phyloP scores from a whole-genome alignment of 2,113 vertebrate species.

The Hippocampus zosterae region DNA sequence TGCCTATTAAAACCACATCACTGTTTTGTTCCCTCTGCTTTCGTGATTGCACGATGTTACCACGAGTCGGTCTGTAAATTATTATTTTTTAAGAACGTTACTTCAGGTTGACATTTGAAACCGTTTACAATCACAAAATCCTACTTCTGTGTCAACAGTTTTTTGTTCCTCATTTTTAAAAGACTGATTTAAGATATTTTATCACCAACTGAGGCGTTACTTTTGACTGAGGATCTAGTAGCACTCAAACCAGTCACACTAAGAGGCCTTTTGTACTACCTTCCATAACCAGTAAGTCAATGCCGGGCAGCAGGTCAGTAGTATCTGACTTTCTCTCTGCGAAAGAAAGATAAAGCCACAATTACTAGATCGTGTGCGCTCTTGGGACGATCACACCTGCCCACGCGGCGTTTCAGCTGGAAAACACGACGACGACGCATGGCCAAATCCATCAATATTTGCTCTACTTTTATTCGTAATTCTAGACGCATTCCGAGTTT shows the following conservation, averaged over 20 bases:
- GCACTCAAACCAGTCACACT: slow-evolving; percentile 9
- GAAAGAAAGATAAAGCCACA: slow-evolving; percentile 80
- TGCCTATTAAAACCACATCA: too few relatives aligned
- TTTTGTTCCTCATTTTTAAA: too few relatives aligned
- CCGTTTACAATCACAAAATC: too few relatives aligned
- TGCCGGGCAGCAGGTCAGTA: slow-evolving; percentile 89
- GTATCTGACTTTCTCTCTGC: slow-evolving; percentile 86
- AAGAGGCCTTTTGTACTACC: slow-evolving; percentile 75
- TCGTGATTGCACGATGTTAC: too few relatives aligned
- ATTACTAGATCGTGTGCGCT: slow-evolving; percentile 64
- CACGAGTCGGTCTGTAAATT: too few relatives aligned
- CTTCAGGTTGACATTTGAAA: too few relatives aligned
- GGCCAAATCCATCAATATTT: too few relatives aligned
- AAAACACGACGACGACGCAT: not conserved
- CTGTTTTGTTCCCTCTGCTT: too few relatives aligned
- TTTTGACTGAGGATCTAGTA: not conserved
- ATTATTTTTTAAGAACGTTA: too few relatives aligned
- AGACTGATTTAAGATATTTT: too few relatives aligned
- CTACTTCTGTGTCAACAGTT: too few relatives aligned
- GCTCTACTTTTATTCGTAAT: not conserved
- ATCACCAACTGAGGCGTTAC: not conserved
- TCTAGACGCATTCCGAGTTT: not conserved
- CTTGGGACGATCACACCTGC: not conserved
- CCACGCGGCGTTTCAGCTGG: not conserved
- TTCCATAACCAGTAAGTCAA: slow-evolving; percentile 93